A percentile compares a stretch with the other conserved stretches of the same genome.
These are phyloP conservation scores for Diaprepes abbreviatus DNA, from an alignment of 2,888 invertebrate genomes.

Conservation along the genomic window DNA sequence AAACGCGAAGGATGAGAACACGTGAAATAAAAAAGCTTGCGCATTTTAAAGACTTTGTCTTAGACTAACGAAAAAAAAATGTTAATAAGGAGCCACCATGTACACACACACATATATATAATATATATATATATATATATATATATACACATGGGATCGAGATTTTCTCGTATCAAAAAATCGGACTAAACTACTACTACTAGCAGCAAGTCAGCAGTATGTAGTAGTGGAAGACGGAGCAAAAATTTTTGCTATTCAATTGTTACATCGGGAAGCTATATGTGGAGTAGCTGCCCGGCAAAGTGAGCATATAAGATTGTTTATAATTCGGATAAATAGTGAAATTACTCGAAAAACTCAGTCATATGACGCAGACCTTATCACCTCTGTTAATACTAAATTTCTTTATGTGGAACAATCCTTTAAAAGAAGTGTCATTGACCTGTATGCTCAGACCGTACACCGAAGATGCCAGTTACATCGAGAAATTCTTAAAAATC, in stretches of 20 bases:
- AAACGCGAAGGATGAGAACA: neutral
- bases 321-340: no score
- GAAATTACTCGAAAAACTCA: no score
- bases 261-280: no score
- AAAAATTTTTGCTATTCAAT: no score
- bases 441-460: no score
- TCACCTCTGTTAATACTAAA: neutral
- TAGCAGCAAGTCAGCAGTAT: no score
- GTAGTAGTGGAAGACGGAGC: neutral
- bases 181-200: no score
- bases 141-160: conserved; percentile 2
- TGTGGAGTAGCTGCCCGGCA: no score
- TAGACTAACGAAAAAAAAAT: neutral
- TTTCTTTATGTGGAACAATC: no score
- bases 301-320: no score
- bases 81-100: neutral
- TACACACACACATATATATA: no score
- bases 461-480: conserved; percentile 5
- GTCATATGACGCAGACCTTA: neutral
- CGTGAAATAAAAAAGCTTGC: neutral
- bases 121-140: no score
- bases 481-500: conserved; percentile 19
- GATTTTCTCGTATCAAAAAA: neutral
- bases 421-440: neutral
- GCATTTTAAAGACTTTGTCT: neutral